Evolutionary conservation across 2,113 vertebrate genomes (phyloP), one percentile per base, ranked within the genome.

Genomic region (Rhineura floridana): DNA sequence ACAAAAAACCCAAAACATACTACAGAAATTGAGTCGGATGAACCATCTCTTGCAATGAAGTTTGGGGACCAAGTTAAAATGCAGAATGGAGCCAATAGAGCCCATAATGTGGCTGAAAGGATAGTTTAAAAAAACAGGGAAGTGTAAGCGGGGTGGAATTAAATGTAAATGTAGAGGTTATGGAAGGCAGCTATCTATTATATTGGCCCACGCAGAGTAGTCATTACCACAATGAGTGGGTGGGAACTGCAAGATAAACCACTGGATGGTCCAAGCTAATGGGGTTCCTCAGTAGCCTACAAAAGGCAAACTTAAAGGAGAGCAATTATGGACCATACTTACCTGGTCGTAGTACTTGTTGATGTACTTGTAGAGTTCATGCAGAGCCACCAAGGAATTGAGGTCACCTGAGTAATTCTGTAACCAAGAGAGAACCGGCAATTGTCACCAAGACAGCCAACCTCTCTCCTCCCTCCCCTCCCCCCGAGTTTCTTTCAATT

Each of bases 341-440:
- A 99, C 98, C 98, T 99, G 98, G 95, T 99, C 98, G 3, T 99
- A 99, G 96, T 99, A 99, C 85, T 99, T 99, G 97, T 99, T 99
- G 97, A 99, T 99, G 93, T 99, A 99, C 95, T 99, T 99, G 97
- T 99, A 99, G 83, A 99, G 96, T 93, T 99, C 99, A 3, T 99
- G 99, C 76, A 99, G 96, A 81, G 99, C 99, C 80, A 99, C 99
- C 91, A 99, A 95, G 62, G 98, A 98, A 95, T 99, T 99, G 15
- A 99, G 97, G 95, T 99, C 99, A 94, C 98, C 98, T 88, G 98
- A 98, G 96, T 98, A 98, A 97, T 99, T 99, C 99, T 99, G 89
- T 4, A 86, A 76, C 33, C 76, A 69, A 15, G 91, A 52, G 91
- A 92, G 85, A 46, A 77, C 23, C 4, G 91, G 39, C 36, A 82